Evolutionary conservation across 2,113 vertebrate species (phyloP).

Genomic region (Lepidiolamprologus cunningtoni): DNA sequence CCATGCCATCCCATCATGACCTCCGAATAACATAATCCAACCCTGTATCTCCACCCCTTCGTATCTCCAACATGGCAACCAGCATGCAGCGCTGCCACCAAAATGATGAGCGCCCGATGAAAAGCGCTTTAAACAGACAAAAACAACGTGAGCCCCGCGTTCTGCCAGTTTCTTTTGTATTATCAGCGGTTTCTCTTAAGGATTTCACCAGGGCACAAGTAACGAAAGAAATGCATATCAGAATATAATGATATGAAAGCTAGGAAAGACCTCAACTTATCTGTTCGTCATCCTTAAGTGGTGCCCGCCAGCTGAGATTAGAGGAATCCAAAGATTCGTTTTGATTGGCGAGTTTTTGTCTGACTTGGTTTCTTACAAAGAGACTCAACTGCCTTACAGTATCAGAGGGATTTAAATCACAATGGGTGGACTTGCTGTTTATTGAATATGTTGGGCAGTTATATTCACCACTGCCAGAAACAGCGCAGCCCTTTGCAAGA

Average conservation of each 20-base stretch:
- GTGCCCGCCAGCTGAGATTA: slow-evolving; percentile 18
- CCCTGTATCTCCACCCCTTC: neutral
- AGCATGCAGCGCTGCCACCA: slow-evolving; percentile 42
- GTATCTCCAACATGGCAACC: slow-evolving; percentile 21
- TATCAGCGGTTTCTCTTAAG: neutral
- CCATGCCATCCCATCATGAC: slow-evolving; percentile 78
- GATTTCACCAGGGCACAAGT: neutral
- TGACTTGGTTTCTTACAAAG: slow-evolving; percentile 53
- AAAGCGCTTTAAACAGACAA: neutral
- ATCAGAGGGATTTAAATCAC: slow-evolving; percentile 63
- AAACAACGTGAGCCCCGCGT: neutral
- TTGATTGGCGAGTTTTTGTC: slow-evolving; percentile 18
- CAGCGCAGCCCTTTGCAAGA: slow-evolving; percentile 11
- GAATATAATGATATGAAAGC: neutral
- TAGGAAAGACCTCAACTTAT: neutral
- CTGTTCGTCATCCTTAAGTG: neutral
- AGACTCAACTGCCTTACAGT: slow-evolving; percentile 72
- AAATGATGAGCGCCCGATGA: neutral
- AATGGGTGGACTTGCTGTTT: neutral
- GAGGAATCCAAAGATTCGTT: slow-evolving; percentile 13
- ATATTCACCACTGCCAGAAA: slow-evolving; percentile 59
- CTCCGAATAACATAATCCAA: neutral
- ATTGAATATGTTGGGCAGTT: slow-evolving; percentile 53
- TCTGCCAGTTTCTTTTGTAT: neutral
- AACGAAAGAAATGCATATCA: neutral